Conservation (phyloP, 2,113 vertebrate genomes). For the Python bivittatus region DNA sequence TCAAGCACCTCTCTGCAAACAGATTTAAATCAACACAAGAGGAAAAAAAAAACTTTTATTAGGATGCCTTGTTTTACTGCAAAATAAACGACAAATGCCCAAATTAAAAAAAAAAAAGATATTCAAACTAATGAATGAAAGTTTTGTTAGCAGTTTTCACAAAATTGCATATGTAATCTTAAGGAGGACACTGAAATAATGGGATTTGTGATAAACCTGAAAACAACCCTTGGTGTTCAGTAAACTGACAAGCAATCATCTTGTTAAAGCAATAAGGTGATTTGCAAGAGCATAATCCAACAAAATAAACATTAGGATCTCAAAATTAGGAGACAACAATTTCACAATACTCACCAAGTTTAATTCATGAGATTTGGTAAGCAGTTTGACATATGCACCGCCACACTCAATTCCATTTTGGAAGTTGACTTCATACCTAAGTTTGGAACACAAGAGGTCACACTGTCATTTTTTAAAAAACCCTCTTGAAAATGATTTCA, state of each 20-base stretch:
- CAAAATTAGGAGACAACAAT: not conserved
- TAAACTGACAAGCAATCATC: not conserved
- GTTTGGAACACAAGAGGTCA: slow-evolving; percentile 43
- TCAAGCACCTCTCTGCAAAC: not conserved
- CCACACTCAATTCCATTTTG: slow-evolving; percentile 97
- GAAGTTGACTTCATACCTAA: slow-evolving; percentile 98
- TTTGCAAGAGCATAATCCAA: not conserved
- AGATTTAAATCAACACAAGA: not conserved
- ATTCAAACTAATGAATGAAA: not conserved
- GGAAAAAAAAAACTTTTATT: not conserved
- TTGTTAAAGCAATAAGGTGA: not conserved
- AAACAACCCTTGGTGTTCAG: not conserved
- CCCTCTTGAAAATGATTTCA: not conserved
- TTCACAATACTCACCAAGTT: slow-evolving; percentile 81
- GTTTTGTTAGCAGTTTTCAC: not conserved
- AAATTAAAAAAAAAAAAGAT: not conserved
- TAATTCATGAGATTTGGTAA: slow-evolving; percentile 88
- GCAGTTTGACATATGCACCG: slow-evolving; percentile 94
- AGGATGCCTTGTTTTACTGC: not conserved
- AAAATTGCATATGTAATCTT: not conserved
- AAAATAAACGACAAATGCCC: not conserved
- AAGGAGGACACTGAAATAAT: not conserved
- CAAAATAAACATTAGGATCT: not conserved
- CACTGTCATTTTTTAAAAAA: not conserved
- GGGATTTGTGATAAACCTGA: not conserved